These are phyloP conservation scores for Alethe diademata DNA, from an alignment of 2,113 vertebrate genomes.

Conservation along the genomic window DNA sequence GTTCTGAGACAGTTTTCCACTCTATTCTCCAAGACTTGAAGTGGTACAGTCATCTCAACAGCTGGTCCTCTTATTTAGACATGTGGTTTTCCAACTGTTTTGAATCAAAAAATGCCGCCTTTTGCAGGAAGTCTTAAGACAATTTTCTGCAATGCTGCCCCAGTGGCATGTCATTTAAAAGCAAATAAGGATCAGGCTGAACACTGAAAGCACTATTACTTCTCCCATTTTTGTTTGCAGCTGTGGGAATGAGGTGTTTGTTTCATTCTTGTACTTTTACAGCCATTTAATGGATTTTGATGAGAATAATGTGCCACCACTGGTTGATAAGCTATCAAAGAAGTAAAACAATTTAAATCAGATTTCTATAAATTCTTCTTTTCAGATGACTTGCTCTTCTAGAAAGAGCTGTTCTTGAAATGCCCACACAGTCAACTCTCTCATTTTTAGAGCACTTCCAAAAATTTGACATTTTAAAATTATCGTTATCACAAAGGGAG, in stretches of 20 bases:
- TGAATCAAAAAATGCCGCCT: background rate
- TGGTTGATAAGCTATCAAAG: background rate
- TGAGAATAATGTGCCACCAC: background rate
- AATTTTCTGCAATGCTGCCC: background rate
- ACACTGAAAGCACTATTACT: background rate
- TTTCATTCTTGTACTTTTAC: background rate
- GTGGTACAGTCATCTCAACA: background rate
- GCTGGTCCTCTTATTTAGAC: background rate
- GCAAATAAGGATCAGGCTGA: background rate
- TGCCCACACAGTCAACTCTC: background rate
- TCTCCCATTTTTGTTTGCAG: background rate
- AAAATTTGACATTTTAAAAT: background rate
- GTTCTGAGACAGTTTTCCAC: background rate
- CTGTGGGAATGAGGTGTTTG: background rate
- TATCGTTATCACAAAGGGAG: background rate
- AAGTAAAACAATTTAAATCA: background rate
- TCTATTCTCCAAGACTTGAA: background rate
- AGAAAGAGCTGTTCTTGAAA: background rate
- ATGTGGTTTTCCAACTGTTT: constrained; percentile 45
- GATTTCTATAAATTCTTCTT: background rate
- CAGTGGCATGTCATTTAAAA: background rate
- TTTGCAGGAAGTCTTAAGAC: background rate
- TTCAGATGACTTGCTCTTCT: background rate
- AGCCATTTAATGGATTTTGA: background rate
- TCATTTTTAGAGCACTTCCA: background rate